Evolutionary conservation across 2,888 invertebrate species (phyloP).

Genomic region (Agriopis leucophaearia): DNA sequence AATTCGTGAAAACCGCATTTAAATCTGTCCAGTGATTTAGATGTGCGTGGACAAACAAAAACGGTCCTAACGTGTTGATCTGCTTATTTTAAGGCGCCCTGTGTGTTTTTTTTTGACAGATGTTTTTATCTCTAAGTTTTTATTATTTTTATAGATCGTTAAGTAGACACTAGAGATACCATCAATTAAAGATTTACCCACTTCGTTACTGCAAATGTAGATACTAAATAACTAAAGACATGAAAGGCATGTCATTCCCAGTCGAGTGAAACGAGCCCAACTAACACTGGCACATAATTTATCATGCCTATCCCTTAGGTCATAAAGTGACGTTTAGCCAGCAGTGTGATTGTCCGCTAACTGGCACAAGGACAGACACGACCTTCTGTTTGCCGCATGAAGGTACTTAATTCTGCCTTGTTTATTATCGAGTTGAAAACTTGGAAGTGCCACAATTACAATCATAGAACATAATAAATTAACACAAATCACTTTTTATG

Average conservation of each 20-base stretch:
- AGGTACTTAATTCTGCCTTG: conserved; percentile 57
- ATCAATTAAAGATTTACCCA: background rate
- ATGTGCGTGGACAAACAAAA: too few species aligned
- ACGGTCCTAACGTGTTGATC: too few species aligned
- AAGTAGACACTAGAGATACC: too few species aligned
- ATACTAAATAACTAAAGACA: background rate
- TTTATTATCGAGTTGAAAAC: conserved; percentile 50
- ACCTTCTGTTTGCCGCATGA: conserved; percentile 63
- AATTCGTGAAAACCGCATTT: too few species aligned
- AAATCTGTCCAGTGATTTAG: too few species aligned
- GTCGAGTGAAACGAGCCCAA: conserved; percentile 19
- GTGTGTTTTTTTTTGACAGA: too few species aligned
- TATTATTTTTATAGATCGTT: too few species aligned
- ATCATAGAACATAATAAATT: conserved; percentile 23
- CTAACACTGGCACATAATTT: conserved; percentile 29
- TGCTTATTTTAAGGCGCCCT: too few species aligned
- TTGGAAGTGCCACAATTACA: conserved; percentile 39
- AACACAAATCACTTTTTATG: conserved; percentile 30
- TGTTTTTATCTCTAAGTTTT: too few species aligned
- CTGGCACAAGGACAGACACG: conserved; percentile 71
- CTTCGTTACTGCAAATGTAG: background rate
- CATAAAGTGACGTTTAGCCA: conserved; percentile 66
- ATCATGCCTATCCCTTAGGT: conserved; percentile 51
- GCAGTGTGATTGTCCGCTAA: conserved; percentile 74
- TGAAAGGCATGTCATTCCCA: conserved; percentile 14